Evolutionary conservation across 2,113 vertebrate species (phyloP).

Genomic region (Cettia cetti): DNA sequence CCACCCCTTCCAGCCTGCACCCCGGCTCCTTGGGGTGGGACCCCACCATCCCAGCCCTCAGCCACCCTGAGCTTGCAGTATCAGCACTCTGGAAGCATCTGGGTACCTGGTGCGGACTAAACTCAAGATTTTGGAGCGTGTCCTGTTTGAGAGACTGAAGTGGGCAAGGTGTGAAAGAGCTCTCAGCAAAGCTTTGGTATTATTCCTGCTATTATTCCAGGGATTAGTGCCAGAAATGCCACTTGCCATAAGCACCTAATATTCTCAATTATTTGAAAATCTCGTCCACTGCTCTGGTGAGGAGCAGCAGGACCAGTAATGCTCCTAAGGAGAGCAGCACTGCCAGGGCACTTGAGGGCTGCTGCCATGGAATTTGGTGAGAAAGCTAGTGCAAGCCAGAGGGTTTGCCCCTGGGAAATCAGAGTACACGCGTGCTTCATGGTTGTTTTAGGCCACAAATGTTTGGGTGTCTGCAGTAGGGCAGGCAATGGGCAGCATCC

Average conservation of each 20-base stretch:
- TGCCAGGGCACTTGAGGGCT: neutral
- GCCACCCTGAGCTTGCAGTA: neutral
- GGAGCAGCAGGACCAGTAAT: neutral
- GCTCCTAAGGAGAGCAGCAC: neutral
- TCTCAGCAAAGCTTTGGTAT: neutral
- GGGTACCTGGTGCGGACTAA: rapidly evolving
- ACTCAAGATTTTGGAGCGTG: rapidly evolving
- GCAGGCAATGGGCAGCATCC: neutral
- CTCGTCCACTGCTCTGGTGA: neutral
- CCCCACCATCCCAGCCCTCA: rapidly evolving
- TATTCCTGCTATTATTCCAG: neutral
- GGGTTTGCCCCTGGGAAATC: neutral
- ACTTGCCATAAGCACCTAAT: neutral
- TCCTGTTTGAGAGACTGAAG: neutral
- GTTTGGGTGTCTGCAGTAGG: neutral
- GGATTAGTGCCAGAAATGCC: neutral
- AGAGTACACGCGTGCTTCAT: rapidly evolving
- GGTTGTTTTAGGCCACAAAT: neutral
- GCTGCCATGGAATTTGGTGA: neutral
- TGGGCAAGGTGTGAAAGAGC: neutral
- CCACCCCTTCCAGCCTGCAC: neutral
- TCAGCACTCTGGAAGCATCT: neutral
- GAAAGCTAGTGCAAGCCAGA: neutral
- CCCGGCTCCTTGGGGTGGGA: rapidly evolving
- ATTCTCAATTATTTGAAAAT: neutral